A percentile compares a stretch with the other conserved stretches of the same genome.
phyloP scores from a whole-genome alignment of 2,113 vertebrate species.

The Lophochroa leadbeateri region DNA sequence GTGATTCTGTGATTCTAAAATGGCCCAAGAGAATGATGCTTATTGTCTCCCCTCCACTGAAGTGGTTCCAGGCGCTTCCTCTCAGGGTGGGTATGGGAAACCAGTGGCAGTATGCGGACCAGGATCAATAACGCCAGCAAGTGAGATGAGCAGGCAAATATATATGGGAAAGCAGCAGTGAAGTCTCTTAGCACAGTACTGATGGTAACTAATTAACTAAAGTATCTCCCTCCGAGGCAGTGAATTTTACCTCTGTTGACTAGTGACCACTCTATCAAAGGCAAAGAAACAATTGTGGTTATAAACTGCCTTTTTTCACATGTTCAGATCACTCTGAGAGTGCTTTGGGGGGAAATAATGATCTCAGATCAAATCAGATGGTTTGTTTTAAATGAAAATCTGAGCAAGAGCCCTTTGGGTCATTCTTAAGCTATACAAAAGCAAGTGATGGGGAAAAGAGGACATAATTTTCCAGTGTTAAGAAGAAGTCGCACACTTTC shows the following conservation, averaged over 20 bases:
- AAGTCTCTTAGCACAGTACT: not conserved
- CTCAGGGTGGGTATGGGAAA: not conserved
- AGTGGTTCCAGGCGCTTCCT: fast-evolving
- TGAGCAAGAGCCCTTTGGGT: constrained; percentile 8
- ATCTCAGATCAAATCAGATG: not conserved
- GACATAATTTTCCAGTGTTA: constrained; percentile 1
- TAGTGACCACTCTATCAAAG: constrained; percentile 38
- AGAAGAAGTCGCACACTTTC: not conserved
- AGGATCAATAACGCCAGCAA: not conserved
- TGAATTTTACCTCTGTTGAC: constrained; percentile 22
- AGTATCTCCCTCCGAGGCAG: not conserved
- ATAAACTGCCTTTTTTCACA: constrained; percentile 31
- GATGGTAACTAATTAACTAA: constrained; percentile 43
- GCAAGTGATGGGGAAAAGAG: not conserved
- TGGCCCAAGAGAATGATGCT: not conserved
- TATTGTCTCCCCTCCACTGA: fast-evolving
- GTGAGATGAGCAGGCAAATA: not conserved
- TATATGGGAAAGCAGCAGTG: not conserved
- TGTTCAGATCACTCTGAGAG: not conserved
- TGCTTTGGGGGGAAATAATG: constrained; percentile 35
- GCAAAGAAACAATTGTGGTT: constrained; percentile 9
- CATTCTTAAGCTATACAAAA: not conserved
- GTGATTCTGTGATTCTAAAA: not conserved
- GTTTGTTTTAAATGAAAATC: constrained; percentile 49
- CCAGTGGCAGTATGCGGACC: not conserved